Evolutionary conservation across 2,797 vertebrate genomes (phyloP), one percentile per base, ranked within the genome.

Genomic region (Amphiprion clarkii): DNA sequence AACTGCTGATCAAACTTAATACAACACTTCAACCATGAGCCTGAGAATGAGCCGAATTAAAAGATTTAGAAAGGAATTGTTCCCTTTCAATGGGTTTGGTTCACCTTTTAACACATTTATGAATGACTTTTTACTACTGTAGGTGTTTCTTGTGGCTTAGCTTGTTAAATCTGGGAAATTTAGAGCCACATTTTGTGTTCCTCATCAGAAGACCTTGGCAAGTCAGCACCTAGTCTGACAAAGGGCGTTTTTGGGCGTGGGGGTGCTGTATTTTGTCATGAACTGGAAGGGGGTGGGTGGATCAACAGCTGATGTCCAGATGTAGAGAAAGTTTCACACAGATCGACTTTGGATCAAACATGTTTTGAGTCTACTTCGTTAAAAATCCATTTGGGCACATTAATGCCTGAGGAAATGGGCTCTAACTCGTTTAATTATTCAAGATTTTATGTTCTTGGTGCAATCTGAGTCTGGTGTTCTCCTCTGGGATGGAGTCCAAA

Each of bases 271-370:
- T 78, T 85, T 85, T 76, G 78, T 87, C 81, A 83, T 80, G 42
- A 67, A 53, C 12, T 54, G 63, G 80, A 62, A 17, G 59, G 53
- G 84, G 71, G 78, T 54, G 84, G 89, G 79, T 81, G 84, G 83
- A 81, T 48, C 74, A 63, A 71, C 88, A 92, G 88, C 87, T 89
- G 89, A 90, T 79, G 73, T 81, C 86, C 92, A 93, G 90, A 93
- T 92, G 91, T 91, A 65, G 74, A 79, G 39, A 75, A 49, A 27
- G 39, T 67, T 87, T 76, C 74, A 63, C 73, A 65, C 6, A 25
- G 74, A 62, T 23, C 53, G 46, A 58, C 8, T 75, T 25, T 25
- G 56, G 23, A 69, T 60, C 6, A 46, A 55, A 68, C 61, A 44
- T 61, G 75, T 54, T 76, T 72, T 69, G 8, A 56, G 71, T 52